Base-by-base conservation (phyloP, 2,888 invertebrate species). In the Hydriomena furcata region DNA sequence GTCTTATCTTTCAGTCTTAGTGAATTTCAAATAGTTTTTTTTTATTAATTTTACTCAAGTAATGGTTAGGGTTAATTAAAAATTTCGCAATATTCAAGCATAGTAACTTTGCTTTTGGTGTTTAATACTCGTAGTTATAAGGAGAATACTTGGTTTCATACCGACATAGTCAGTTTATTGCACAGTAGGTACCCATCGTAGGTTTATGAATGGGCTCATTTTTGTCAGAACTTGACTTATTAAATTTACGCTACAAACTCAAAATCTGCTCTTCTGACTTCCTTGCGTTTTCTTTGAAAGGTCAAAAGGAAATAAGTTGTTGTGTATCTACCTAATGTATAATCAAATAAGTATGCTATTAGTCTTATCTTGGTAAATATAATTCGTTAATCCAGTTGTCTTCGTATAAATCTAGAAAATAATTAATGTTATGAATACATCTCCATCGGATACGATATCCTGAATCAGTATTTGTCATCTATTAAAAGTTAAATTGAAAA, bases 51-150 rank as follows among this genome's bases (percentile, higher is more conserved):
- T 31, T 6, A 23, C 35, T 11, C n/a, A 23, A 30, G 32, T 30
- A 42, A 49, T 40, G 13, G n/a, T 31, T 37, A 37, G 21, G 25
- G 17, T 41, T 48, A n/a, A 11, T 28, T 35, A 40, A 23, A 44
- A 32, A 27, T 46, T 38, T 20, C 7, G 27, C 43, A 20, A 28
- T 30, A 36, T 31, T 37, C 13, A 25, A 25, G 36, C 36, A 42
- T 41, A 41, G 25, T 36, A 27, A 46, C 11, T 34, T 37, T 34
- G 52, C 52, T 52, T 52, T 52, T 13, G 52, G 28, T 47, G 52
- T 52, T 31, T 45, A 21, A 30, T 42, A n/a, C n/a, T n/a, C n/a
- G n/a, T n/a, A 45, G 32, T 38, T 44, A 7, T 38, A 43, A 23
- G 37, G 11, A 23, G 8, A 32, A n/a, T 21, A 35, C 11, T 31